Evolutionary conservation across 2,113 vertebrate species (phyloP).

Genomic region (Numenius arquata): DNA sequence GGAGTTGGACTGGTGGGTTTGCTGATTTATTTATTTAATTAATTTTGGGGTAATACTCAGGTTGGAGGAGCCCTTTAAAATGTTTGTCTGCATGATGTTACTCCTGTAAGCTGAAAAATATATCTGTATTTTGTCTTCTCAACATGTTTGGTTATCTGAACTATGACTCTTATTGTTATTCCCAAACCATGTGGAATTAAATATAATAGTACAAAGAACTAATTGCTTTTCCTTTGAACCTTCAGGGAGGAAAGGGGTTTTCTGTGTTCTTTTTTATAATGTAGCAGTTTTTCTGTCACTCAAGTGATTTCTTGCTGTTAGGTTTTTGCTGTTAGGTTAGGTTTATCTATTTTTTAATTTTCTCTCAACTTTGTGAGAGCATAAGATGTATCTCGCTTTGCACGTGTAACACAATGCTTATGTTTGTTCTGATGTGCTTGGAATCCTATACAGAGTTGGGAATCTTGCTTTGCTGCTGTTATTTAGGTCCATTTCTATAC

Average conservation of each 20-base stretch:
- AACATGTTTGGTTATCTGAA: background rate
- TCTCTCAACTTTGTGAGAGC: background rate
- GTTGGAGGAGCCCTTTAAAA: background rate
- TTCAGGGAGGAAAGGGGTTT: background rate
- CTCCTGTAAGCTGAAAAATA: background rate
- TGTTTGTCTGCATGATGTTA: background rate
- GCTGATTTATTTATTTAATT: background rate
- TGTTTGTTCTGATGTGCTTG: background rate
- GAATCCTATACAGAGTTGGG: background rate
- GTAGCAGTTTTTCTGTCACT: background rate
- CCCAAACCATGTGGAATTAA: background rate
- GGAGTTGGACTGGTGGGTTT: background rate
- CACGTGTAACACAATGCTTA: background rate
- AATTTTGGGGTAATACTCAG: background rate
- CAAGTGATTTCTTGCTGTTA: background rate
- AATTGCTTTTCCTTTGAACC: background rate
- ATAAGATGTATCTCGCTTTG: background rate
- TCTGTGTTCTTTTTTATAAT: background rate
- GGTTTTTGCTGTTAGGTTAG: background rate
- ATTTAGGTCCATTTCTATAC: background rate
- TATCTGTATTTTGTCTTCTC: background rate
- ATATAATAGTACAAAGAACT: background rate
- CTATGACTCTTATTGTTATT: background rate
- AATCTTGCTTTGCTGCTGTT: slow-evolving; percentile 18
- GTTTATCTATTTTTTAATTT: background rate